These are phyloP conservation scores for Halcyon malimbica DNA, from an alignment of 2,113 vertebrate genomes.

Conservation along the genomic window DNA sequence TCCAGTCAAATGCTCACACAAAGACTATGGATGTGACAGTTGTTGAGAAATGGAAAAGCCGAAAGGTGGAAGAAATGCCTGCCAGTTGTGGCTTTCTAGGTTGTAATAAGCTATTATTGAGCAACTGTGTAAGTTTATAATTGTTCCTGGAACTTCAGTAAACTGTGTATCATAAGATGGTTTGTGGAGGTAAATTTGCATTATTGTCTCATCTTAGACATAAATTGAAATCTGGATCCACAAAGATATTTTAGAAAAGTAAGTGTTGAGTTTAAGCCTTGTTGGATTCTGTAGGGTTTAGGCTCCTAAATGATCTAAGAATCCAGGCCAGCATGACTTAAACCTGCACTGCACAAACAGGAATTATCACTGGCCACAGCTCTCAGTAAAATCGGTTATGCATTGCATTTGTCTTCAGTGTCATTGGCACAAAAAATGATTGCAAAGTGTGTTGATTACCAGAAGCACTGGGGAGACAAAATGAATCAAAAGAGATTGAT, in stretches of 20 bases:
- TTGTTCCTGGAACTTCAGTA: conserved; percentile 2
- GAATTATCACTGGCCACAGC: background rate
- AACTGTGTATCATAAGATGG: background rate
- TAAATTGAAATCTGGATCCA: background rate
- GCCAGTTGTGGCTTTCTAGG: conserved; percentile 48
- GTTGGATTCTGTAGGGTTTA: background rate
- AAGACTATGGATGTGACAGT: conserved; percentile 37
- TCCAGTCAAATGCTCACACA: conserved; percentile 35
- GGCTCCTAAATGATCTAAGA: background rate
- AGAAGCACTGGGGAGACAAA: background rate
- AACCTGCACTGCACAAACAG: background rate
- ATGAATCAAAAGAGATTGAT: background rate
- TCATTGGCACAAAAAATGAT: background rate
- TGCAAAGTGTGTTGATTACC: background rate
- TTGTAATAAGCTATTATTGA: conserved; percentile 54
- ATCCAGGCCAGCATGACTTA: background rate
- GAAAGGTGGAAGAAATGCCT: conserved; percentile 41
- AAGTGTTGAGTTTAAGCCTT: background rate
- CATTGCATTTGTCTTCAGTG: background rate
- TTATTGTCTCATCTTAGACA: background rate
- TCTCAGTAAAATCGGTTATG: background rate
- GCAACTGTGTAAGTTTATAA: conserved; percentile 28
- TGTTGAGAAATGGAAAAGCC: conserved; percentile 54
- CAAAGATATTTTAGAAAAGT: background rate
- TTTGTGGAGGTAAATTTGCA: background rate